phyloP scores from a whole-genome alignment of 2,888 invertebrate species.

The Callimorpha dominula region DNA sequence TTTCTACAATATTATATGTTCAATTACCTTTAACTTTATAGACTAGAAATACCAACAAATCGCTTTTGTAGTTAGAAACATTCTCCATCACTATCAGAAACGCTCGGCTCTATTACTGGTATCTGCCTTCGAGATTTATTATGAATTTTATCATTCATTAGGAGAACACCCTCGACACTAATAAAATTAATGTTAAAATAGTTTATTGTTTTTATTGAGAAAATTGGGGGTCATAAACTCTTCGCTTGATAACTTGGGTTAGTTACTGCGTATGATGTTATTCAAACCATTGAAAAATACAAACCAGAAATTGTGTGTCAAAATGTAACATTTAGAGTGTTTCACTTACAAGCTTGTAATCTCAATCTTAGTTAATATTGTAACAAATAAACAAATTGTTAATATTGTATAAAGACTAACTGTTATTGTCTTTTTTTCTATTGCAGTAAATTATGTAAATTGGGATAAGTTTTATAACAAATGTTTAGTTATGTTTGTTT shows the following conservation, averaged over 20 bases:
- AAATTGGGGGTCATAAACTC: not conserved
- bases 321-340: slow-evolving; percentile 51
- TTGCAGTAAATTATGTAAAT: too few species aligned
- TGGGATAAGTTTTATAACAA: too few species aligned
- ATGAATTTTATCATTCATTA: not conserved
- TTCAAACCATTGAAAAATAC: not conserved
- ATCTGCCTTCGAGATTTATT: not conserved
- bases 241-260: not conserved
- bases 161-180: not conserved
- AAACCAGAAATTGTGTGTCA: not conserved
- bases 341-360: slow-evolving; percentile 44
- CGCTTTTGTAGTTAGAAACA: not conserved
- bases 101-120: not conserved
- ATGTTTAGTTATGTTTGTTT: too few species aligned
- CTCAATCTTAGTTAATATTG: slow-evolving; percentile 70
- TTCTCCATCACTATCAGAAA: not conserved
- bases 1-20: not conserved
- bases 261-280: not conserved
- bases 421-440: too few species aligned
- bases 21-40: not conserved
- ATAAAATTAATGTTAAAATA: not conserved
- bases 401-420: too few species aligned
- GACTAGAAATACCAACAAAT: not conserved
- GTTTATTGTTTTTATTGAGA: not conserved
- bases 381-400: slow-evolving; percentile 71